These are phyloP conservation scores for Sebastes elongatus DNA, from an alignment of 2,797 vertebrate genomes.

Conservation along the genomic window DNA sequence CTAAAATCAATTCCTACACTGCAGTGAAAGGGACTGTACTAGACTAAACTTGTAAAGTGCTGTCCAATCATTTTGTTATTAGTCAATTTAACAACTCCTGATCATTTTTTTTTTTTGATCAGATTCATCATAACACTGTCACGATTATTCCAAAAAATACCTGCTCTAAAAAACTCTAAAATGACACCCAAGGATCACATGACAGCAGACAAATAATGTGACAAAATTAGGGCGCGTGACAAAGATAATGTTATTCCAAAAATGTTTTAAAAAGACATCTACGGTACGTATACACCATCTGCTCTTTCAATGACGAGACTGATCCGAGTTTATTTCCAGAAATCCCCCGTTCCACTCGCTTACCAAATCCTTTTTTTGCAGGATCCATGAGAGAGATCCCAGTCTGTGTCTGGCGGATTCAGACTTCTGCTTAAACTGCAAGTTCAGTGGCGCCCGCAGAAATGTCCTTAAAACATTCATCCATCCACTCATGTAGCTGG, in stretches of 20 bases:
- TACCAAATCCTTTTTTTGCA: neutral
- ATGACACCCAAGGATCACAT: constrained; percentile 12
- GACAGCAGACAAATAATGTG: constrained; percentile 39
- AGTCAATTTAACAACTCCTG: constrained; percentile 9
- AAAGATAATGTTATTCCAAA: constrained; percentile 19
- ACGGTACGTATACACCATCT: constrained; percentile 28
- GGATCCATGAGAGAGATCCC: constrained; percentile 20
- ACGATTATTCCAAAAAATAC: constrained; percentile 25
- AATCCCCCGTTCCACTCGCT: constrained; percentile 3
- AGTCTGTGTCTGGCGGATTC: constrained; percentile 3
- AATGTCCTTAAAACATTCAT: constrained; percentile 24
- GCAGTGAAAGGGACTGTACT: neutral
- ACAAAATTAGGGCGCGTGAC: neutral
- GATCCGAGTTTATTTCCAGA: constrained; percentile 7
- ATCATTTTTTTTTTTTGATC: constrained; percentile 1
- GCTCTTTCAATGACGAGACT: constrained; percentile 14
- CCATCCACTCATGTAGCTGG: constrained; percentile 8
- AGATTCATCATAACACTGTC: constrained; percentile 52
- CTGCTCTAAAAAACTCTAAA: constrained; percentile 42
- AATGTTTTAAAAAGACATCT: constrained; percentile 13
- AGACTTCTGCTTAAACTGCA: neutral
- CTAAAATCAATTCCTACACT: neutral
- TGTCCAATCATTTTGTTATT: constrained; percentile 32
- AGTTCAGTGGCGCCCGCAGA: constrained; percentile 11
- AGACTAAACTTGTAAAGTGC: constrained; percentile 53